Percentiles rank a stretch among this genome's conserved stretches.
These are phyloP conservation scores for Antechinus flavipes DNA, from an alignment of 2,113 vertebrate genomes.

Conservation along the genomic window DNA sequence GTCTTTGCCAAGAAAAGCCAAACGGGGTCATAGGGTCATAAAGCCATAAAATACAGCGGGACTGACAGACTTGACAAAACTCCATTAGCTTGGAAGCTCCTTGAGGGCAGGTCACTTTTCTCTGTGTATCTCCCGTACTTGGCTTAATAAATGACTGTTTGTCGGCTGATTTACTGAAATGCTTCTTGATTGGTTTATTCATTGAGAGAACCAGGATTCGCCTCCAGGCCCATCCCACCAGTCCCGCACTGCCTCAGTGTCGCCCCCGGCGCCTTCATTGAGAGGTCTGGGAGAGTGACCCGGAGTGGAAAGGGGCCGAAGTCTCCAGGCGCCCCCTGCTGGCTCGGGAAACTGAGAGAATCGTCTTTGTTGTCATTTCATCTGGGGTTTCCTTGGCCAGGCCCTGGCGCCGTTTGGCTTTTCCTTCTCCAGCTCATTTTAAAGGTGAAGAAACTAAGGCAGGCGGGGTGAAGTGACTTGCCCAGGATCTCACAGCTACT, in stretches of 20 bases:
- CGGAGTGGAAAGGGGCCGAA: not conserved
- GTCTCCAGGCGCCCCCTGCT: not conserved
- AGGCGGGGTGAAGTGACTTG: not conserved
- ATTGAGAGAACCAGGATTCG: not conserved
- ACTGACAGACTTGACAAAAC: not conserved
- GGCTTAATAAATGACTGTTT: not conserved
- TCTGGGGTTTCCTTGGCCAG: not conserved
- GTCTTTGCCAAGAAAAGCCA: not conserved
- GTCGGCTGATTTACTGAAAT: no score
- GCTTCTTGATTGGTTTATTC: not conserved
- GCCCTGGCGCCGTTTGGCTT: not conserved
- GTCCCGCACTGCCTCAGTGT: not conserved
- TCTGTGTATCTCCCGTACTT: not conserved
- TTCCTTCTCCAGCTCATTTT: not conserved
- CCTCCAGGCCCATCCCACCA: no score
- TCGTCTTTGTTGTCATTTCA: not conserved
- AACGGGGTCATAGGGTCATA: not conserved
- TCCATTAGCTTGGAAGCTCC: not conserved
- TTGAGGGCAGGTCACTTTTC: not conserved
- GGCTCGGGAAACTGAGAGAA: not conserved
- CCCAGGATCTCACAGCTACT: not conserved
- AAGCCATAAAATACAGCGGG: no score
- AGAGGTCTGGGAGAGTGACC: not conserved
- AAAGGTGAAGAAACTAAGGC: not conserved
- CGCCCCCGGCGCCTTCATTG: no score